Evolutionary conservation across 2,113 vertebrate genomes (phyloP).

Genomic region (Cnemophilus loriae): DNA sequence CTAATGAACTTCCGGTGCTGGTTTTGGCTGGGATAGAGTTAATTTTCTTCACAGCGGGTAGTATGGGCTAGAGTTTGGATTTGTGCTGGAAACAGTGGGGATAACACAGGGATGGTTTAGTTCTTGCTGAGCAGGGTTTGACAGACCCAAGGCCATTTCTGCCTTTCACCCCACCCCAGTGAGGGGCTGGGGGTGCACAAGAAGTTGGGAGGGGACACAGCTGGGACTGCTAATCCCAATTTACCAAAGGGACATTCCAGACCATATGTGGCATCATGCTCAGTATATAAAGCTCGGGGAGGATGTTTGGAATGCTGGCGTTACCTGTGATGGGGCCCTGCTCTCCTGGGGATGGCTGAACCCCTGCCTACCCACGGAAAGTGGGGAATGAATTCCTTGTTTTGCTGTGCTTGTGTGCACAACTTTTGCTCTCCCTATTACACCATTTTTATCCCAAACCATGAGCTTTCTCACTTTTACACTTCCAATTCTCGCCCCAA

Average conservation of each 20-base stretch:
- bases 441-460: not conserved
- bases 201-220: not conserved
- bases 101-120: not conserved
- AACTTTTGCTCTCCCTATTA: not conserved
- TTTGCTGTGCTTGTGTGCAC: not conserved
- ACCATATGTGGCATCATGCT: not conserved
- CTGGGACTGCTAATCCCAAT: not conserved
- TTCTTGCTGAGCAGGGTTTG: not conserved
- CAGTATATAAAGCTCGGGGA: accelerated
- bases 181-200: not conserved
- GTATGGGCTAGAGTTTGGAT: not conserved
- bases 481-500: not conserved
- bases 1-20: not conserved
- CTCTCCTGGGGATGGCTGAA: not conserved
- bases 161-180: not conserved
- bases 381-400: not conserved
- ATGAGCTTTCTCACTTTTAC: not conserved
- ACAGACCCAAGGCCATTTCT: not conserved
- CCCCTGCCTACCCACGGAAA: not conserved
- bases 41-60: not conserved
- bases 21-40: not conserved
- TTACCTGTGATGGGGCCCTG: not conserved
- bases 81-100: not conserved
- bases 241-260: not conserved
- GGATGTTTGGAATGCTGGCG: accelerated